phyloP scores from a whole-genome alignment of 2,797 vertebrate genomes.

The Neopelma chrysocephalum region DNA sequence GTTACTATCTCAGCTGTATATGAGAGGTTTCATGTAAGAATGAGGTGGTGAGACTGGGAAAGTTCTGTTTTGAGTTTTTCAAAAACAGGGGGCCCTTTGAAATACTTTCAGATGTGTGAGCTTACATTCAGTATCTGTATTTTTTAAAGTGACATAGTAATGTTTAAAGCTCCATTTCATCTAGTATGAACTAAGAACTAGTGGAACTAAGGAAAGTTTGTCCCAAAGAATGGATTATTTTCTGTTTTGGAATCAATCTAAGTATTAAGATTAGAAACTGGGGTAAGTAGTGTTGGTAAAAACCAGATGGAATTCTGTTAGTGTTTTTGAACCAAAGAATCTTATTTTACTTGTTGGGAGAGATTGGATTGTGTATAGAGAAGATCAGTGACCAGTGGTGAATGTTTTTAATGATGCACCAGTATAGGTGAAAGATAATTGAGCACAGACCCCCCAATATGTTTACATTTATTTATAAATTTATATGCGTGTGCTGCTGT shows the following conservation, averaged over 20 bases:
- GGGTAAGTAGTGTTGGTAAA: neutral
- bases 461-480: neutral
- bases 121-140: neutral
- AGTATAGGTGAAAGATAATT: neutral
- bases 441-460: fast-evolving
- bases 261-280: neutral
- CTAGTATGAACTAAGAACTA: neutral
- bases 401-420: neutral
- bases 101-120: neutral
- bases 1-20: neutral
- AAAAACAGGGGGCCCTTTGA: neutral
- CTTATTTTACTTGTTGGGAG: neutral
- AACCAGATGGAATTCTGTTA: neutral
- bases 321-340: neutral
- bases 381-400: neutral
- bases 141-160: neutral
- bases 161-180: neutral
- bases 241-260: neutral
- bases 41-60: neutral
- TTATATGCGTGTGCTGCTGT: neutral
- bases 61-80: neutral
- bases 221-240: neutral
- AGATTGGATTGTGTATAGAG: neutral
- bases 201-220: neutral
- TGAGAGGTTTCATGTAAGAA: neutral